Evolutionary conservation across 2,888 invertebrate genomes (phyloP).

Genomic region (Seira sanloemensis): DNA sequence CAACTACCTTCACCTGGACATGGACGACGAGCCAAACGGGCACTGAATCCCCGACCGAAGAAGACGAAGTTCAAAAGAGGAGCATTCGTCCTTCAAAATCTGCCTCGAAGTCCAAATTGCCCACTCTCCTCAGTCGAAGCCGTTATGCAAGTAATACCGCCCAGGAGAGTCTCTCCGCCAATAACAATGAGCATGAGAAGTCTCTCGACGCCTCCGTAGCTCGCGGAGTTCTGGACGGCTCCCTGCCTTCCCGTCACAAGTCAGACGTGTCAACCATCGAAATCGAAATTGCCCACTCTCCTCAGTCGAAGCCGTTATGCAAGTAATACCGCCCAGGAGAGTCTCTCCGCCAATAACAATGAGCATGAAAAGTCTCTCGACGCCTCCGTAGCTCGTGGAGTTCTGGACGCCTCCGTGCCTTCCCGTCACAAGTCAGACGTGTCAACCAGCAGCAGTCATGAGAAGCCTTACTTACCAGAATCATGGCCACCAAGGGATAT

Average conservation of each 20-base stretch:
- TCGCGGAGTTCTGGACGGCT: not conserved
- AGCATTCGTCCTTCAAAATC: too few species aligned
- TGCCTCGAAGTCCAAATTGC: not conserved
- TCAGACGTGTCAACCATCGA: not conserved
- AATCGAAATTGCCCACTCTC: not conserved
- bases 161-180: not conserved
- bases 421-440: not conserved
- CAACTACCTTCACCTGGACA: too few species aligned
- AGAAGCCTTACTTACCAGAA: conserved; percentile 22
- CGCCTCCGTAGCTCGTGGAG: not conserved
- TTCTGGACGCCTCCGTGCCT: not conserved
- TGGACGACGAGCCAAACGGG: too few species aligned
- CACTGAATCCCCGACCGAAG: too few species aligned
- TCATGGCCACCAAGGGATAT: conserved; percentile 32
- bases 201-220: too few species aligned
- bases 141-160: not conserved
- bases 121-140: not conserved
- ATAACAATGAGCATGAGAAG: not conserved
- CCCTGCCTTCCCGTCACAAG: not conserved
- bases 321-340: not conserved
- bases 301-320: not conserved
- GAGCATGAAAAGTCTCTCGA: too few species aligned
- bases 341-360: not conserved
- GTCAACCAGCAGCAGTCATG: not conserved
- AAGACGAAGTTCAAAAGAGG: too few species aligned